A percentile compares a stretch with the other conserved stretches of the same genome.
These are phyloP conservation scores for Plodia interpunctella DNA, from an alignment of 1,140 invertebrate species.

Conservation along the genomic window DNA sequence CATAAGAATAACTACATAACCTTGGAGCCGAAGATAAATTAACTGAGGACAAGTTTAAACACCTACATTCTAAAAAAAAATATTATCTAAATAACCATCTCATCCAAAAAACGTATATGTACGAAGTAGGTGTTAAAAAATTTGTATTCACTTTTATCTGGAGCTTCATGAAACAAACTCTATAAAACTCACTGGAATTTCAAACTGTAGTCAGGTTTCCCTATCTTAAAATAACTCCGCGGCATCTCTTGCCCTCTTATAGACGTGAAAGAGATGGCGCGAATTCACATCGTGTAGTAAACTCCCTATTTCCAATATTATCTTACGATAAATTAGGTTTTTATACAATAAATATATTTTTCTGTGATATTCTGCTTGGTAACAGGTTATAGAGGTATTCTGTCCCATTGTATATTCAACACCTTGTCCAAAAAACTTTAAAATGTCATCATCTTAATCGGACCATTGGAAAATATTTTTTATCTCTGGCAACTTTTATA, in stretches of 20 bases:
- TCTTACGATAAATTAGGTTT: conserved; percentile 2
- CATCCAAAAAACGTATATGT: neutral
- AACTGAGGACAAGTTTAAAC: neutral
- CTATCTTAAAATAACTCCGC: neutral
- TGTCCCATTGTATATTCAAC: conserved; percentile 42
- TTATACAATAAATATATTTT: conserved; percentile 13
- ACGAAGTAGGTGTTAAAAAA: neutral
- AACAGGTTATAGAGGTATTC: conserved; percentile 66
- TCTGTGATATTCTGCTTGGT: conserved; percentile 33
- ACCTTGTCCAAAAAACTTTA: neutral
- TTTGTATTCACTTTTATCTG: neutral
- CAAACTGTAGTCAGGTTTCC: neutral
- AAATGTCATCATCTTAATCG: no score
- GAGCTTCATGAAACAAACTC: conserved; percentile 6
- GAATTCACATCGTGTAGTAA: neutral
- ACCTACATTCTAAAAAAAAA: no score
- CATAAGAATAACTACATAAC: conserved; percentile 68
- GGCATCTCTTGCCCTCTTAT: neutral
- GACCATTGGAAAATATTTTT: neutral
- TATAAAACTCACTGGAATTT: conserved; percentile 45
- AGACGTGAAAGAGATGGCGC: neutral
- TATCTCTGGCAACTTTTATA: neutral
- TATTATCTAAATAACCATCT: no score
- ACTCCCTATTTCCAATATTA: neutral
- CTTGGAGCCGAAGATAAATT: neutral